Evolutionary conservation across 2,888 invertebrate species (phyloP).

Genomic region (Napeogenes inachia): DNA sequence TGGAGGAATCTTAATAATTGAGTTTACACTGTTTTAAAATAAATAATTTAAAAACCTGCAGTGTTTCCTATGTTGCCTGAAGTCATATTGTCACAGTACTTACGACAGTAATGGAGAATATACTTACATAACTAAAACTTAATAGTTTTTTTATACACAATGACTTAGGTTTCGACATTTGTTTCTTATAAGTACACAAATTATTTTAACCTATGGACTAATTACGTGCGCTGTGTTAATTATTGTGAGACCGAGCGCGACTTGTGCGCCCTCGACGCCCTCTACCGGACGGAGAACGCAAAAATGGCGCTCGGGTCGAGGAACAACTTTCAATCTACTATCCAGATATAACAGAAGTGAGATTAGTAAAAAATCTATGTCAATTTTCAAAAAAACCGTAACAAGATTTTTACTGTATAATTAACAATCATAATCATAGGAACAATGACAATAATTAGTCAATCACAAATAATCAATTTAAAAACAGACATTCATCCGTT

Average conservation of each 20-base stretch:
- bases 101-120: constrained; percentile 73
- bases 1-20: constrained; percentile 36
- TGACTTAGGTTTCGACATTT: constrained; percentile 78
- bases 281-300: constrained; percentile 35
- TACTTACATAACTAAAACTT: constrained; percentile 71
- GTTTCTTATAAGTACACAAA: constrained; percentile 75
- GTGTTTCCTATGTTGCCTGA: constrained; percentile 67
- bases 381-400: constrained; percentile 75
- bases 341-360: constrained; percentile 51
- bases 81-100: constrained; percentile 70
- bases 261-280: constrained; percentile 38
- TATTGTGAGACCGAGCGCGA: constrained; percentile 45
- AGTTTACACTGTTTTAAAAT: constrained; percentile 53
- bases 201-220: constrained; percentile 68
- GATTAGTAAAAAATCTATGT: constrained; percentile 62
- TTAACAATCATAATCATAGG: constrained; percentile 69
- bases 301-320: constrained; percentile 46
- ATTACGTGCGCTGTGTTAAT: constrained; percentile 65
- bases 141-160: constrained; percentile 74
- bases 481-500: constrained; percentile 64
- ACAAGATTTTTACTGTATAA: constrained; percentile 67
- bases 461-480: constrained; percentile 71
- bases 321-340: constrained; percentile 55
- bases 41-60: constrained; percentile 70
- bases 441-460: constrained; percentile 74